A percentile compares a stretch with the other conserved stretches of the same genome.
phyloP scores from a whole-genome alignment of 2,888 invertebrate species.

The Chrysolina haemoptera region DNA sequence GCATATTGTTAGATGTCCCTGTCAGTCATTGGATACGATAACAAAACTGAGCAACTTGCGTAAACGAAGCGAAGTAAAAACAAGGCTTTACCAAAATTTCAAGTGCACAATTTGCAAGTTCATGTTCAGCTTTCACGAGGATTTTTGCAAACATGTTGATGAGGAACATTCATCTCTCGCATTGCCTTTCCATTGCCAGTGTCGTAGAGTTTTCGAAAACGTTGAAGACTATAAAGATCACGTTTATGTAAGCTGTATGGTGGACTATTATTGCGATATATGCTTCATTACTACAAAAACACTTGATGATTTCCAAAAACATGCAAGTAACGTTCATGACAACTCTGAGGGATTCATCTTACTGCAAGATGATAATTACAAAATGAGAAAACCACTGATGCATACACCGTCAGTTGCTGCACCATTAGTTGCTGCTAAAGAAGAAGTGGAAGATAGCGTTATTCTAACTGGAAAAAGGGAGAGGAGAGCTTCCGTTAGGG shows the following conservation, averaged over 20 bases:
- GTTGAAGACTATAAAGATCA: conserved; percentile 65
- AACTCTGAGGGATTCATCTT: conserved; percentile 62
- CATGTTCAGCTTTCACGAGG: conserved; percentile 65
- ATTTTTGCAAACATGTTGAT: conserved; percentile 65
- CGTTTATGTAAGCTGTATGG: conserved; percentile 63
- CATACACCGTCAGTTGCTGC: no score
- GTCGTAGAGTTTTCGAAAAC: conserved; percentile 60
- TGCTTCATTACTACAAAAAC: conserved; percentile 63
- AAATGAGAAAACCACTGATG: conserved; percentile 48
- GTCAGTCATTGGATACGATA: conserved; percentile 60
- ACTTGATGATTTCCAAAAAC: conserved; percentile 63
- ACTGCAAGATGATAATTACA: conserved; percentile 61
- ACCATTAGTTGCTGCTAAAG: conserved; percentile 33
- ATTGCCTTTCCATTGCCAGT: conserved; percentile 60
- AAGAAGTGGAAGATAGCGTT: conserved; percentile 49
- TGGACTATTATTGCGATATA: conserved; percentile 66
- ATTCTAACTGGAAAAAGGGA: conserved; percentile 47
- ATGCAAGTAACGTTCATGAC: conserved; percentile 63
- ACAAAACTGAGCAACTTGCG: conserved; percentile 61
- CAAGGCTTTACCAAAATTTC: conserved; percentile 66
- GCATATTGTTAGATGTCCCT: conserved; percentile 61
- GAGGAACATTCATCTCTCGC: conserved; percentile 60
- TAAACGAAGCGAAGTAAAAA: conserved; percentile 63
- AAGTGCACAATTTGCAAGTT: conserved; percentile 65
- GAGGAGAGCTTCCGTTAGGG: conserved; percentile 49